Base-by-base conservation (phyloP, 2,113 vertebrate genomes). In the Alligator sinensis region DNA sequence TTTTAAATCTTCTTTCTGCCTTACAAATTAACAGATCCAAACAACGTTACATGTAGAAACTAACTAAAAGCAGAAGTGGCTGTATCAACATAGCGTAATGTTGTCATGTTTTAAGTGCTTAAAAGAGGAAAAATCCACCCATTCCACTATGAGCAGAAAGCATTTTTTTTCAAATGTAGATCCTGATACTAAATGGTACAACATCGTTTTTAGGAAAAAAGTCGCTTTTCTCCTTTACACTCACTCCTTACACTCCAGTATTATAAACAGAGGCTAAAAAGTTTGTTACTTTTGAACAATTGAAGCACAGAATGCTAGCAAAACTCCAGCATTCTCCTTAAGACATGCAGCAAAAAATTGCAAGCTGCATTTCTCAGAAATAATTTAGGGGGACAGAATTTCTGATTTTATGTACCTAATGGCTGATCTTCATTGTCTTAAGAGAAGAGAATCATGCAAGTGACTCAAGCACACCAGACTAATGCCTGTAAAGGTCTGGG, bases 1-100 rank as follows among this genome's bases (percentile, higher is more conserved):
- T 95, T 84, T 96, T 97, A 96, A 97, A 80, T 92, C 88, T 87
- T 85, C 22, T 57, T 87, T 85, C 22, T 57, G 13, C 80, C 75
- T 77, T 89, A 55, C 86, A 79, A 76, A 75, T 86, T 28, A 89
- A 82, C 77, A 25, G 89, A 38, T 22, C 21, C 59, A 90, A 76
- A 87, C 57, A 47, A 60, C 84, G 72, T 87, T 93, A 90, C 88
- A 96, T 95, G 91, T 93, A 0, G 6, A 93, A 70, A 90, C 95
- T 86, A 96, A 91, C n/a, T 27, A 25, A 30, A 79, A 80, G 58
- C 90, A 54, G 7, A 94, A 64, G 59, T 92, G 84, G 66, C 38
- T 82, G 4, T 95, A 79, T 61, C 5, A 28, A 81, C 82, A 59
- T 87, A 47, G 70, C 18, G 4, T 87, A 89, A 86, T 54, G 77